Conservation (phyloP, 1,140 invertebrate species). For the Magallana angulata region DNA sequence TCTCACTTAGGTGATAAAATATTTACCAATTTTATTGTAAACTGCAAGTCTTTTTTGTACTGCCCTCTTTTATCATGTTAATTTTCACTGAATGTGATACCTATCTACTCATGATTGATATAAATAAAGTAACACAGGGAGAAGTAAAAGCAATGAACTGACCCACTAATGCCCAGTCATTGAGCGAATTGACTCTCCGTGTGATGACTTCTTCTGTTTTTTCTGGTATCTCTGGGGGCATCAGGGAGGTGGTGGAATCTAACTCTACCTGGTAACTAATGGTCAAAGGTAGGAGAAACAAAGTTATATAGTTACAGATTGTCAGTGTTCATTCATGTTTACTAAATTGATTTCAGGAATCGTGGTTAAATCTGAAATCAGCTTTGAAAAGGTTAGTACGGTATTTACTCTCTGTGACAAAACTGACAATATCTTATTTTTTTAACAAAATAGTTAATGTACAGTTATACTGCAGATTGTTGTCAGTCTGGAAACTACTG, state of each 20-base stretch:
- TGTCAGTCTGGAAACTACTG: too few species aligned
- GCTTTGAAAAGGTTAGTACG: too few species aligned
- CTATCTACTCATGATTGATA: not conserved
- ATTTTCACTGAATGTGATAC: not conserved
- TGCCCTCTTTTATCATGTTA: too few species aligned
- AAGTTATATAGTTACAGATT: not conserved
- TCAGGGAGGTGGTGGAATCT: constrained; percentile 85
- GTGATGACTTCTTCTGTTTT: constrained; percentile 80
- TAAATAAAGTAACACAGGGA: not conserved
- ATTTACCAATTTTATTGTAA: too few species aligned
- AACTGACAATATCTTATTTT: too few species aligned
- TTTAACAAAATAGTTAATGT: too few species aligned
- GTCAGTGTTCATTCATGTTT: not conserved
- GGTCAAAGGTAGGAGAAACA: not conserved
- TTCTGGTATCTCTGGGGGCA: constrained; percentile 83
- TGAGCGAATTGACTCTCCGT: constrained; percentile 87
- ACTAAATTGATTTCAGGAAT: not conserved
- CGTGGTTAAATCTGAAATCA: not conserved
- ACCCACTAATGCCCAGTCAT: constrained; percentile 89
- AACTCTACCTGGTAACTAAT: constrained; percentile 83
- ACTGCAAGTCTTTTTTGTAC: too few species aligned
- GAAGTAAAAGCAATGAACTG: constrained; percentile 62
- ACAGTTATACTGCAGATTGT: too few species aligned
- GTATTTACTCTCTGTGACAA: too few species aligned
- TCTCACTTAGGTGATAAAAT: too few species aligned